A percentile compares a stretch with the other conserved stretches of the same genome.
phyloP scores from a whole-genome alignment of 1,140 invertebrate genomes.

The Macrobrachium nipponense region DNA sequence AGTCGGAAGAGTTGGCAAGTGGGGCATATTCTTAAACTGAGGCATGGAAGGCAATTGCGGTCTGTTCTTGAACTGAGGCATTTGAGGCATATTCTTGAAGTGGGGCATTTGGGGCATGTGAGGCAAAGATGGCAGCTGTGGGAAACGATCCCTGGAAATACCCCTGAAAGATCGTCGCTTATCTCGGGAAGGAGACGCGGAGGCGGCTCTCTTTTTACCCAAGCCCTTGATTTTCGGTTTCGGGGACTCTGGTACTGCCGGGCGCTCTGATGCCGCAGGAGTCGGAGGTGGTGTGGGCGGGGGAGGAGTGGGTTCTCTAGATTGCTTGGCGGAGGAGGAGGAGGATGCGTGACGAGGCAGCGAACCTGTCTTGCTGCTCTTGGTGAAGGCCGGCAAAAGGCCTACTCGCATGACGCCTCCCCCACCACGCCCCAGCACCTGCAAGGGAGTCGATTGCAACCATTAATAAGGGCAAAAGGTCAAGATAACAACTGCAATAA shows the following conservation, averaged over 20 bases:
- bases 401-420: constrained; percentile 41
- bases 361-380: constrained; percentile 21
- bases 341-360: constrained; percentile 33
- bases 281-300: constrained; percentile 48
- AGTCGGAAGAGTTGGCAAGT: constrained; percentile 1
- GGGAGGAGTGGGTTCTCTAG: neutral
- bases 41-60: neutral
- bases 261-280: constrained; percentile 3
- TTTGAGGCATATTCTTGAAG: neutral
- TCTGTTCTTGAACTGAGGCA: neutral
- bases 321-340: neutral
- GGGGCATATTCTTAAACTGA: neutral
- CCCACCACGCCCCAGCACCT: constrained; percentile 37
- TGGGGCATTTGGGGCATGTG: constrained; percentile 3
- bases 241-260: constrained; percentile 43
- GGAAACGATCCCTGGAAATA: constrained; percentile 36
- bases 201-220: constrained; percentile 53
- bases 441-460: neutral
- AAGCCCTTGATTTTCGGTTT: constrained; percentile 48
- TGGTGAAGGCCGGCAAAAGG: constrained; percentile 43
- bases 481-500: neutral
- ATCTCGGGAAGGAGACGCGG: constrained; percentile 51
- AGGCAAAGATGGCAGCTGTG: constrained; percentile 10
- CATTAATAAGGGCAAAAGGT: neutral
- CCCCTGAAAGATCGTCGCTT: constrained; percentile 50